These are phyloP conservation scores for Chrysomela aeneicollis DNA, from an alignment of 2,888 invertebrate species.

Conservation along the genomic window DNA sequence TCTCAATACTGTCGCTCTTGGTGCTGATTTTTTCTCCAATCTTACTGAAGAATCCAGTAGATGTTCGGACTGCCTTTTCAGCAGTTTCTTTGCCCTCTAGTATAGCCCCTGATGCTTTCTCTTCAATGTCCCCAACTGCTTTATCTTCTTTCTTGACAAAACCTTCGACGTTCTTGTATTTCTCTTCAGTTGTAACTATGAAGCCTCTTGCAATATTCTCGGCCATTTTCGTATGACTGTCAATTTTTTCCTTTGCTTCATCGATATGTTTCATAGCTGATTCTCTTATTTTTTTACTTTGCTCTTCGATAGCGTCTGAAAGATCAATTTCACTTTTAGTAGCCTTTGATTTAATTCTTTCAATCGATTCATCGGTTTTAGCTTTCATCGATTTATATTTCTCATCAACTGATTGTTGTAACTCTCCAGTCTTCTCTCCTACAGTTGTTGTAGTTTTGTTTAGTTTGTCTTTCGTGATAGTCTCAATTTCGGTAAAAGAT, in stretches of 20 bases:
- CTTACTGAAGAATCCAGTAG: constrained; percentile 30
- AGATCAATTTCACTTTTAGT: neutral
- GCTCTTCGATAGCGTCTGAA: neutral
- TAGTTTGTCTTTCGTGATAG: neutral
- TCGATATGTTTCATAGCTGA: neutral
- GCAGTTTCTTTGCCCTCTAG: constrained; percentile 28
- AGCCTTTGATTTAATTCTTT: neutral
- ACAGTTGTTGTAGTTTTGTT: constrained; percentile 24
- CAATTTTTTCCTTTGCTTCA: constrained; percentile 18
- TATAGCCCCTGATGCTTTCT: constrained; percentile 1
- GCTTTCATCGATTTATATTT: constrained; percentile 5
- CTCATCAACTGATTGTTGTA: constrained; percentile 17
- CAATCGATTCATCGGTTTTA: neutral
- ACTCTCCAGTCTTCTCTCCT: constrained; percentile 16
- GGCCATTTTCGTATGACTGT: neutral
- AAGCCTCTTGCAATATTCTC: neutral
- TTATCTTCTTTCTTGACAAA: neutral
- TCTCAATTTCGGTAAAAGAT: neutral
- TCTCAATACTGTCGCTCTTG: constrained; percentile 39
- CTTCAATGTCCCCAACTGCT: constrained; percentile 17
- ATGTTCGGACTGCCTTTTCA: constrained; percentile 41
- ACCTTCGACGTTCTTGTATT: neutral
- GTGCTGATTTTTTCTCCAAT: constrained; percentile 40
- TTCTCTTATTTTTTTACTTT: no score
- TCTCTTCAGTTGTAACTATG: neutral